A percentile compares a stretch with the other conserved stretches of the same genome.
These are phyloP conservation scores for Zoroaster sp. DNA, from an alignment of 53 echinoderm and acorn worm genomes.

Conservation along the genomic window DNA sequence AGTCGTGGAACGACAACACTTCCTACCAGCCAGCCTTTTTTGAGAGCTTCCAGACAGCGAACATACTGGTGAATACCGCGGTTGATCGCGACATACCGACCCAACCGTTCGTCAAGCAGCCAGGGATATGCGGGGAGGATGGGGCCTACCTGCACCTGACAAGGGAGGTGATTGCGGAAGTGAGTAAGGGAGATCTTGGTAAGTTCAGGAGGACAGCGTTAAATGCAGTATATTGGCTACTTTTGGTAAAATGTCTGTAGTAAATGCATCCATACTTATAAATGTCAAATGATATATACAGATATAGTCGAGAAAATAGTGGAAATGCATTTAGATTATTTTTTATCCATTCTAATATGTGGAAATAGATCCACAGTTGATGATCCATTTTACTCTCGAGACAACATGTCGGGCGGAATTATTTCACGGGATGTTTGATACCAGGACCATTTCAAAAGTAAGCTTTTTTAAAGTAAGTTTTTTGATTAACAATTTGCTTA, in stretches of 20 bases:
- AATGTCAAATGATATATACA: neutral
- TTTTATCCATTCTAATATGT: neutral
- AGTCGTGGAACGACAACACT: slow-evolving; percentile 23
- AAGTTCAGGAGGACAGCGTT: neutral
- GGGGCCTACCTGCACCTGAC: slow-evolving; percentile 76
- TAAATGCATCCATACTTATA: neutral
- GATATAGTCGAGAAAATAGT: neutral
- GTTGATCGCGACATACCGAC: slow-evolving; percentile 35
- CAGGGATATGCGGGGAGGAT: slow-evolving; percentile 65
- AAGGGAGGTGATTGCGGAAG: slow-evolving; percentile 18
- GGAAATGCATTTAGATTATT: neutral
- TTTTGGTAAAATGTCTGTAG: neutral
- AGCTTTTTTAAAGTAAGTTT: no score
- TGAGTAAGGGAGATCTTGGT: no score
- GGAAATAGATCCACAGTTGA: no score
- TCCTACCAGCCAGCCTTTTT: neutral
- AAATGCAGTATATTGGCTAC: neutral
- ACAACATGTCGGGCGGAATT: no score
- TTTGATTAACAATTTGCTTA: no score
- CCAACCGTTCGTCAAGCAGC: slow-evolving; percentile 72
- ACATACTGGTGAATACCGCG: slow-evolving; percentile 3
- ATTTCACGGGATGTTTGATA: no score
- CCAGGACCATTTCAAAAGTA: no score
- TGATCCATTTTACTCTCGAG: no score
- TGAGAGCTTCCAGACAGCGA: neutral